Base-by-base conservation (phyloP, 2,113 vertebrate species). In the Origma solitaria region DNA sequence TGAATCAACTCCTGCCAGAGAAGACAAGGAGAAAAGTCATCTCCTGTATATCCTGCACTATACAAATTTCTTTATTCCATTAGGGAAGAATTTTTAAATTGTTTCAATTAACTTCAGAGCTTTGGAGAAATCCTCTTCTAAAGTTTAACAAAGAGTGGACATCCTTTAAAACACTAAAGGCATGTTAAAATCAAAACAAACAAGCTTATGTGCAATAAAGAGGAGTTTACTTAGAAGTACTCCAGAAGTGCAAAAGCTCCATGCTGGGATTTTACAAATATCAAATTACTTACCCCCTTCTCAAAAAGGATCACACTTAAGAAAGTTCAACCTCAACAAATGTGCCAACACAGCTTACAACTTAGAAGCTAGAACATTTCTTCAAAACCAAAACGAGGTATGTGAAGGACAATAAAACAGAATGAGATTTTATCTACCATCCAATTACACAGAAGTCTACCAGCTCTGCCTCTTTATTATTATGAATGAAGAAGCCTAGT, bases 41-140 rank as follows among this genome's bases (percentile, higher is more conserved):
- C 57, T 70, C 58, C 40, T 54, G 10, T 66, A 54, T 9, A 77
- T 9, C 25, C 70, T 88, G 65, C 82, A 91, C 58, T 70, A 54
- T 3, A 69, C 19, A 73, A 70, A 88, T 77, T 65, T 50, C 30
- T 80, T 82, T 60, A 83, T 70, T 88, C 42, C 64, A 86, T 60
- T 64, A 81, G 72, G 57, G 69, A 95, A 96, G 24, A 33, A 51
- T 45, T 61, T 38, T 95, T 58, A 37, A 82, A 91, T 17, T 80
- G 33, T 80, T 95, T 85, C 82, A 82, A 90, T 85, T 92, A 80
- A 77, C 60, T 86, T 94, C 79, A 93, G 80, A 88, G 57, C 38
- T 83, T 77, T 75, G 62, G 42, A 86, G 54, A 88, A 94, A 92
- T 83, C 2, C 3, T 33, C 13, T 80, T 80, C 71, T 49, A 62